These are phyloP conservation scores for Orycteropus afer DNA, from an alignment of 2,113 vertebrate genomes.

Conservation along the genomic window DNA sequence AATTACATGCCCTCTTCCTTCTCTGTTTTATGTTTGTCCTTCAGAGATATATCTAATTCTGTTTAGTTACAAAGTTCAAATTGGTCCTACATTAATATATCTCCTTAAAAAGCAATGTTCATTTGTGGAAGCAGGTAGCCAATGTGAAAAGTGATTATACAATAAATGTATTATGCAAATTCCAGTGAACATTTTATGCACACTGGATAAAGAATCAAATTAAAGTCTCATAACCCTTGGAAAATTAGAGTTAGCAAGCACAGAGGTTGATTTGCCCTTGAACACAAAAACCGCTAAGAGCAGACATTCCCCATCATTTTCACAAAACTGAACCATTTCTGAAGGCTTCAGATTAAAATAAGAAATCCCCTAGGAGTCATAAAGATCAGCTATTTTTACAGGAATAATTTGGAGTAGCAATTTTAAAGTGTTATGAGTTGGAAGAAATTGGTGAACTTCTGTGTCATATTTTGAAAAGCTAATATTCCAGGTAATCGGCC, in stretches of 20 bases:
- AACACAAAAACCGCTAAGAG: conserved; percentile 80
- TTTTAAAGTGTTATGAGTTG: conserved; percentile 74
- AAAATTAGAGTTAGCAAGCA: conserved; percentile 85
- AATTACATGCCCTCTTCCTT: neutral
- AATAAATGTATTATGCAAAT: conserved; percentile 84
- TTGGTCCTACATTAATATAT: conserved; percentile 62
- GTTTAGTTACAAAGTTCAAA: conserved; percentile 70
- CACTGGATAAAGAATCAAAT: conserved; percentile 86
- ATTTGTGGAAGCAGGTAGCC: conserved; percentile 79
- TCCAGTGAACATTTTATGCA: conserved; percentile 81
- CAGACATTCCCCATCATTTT: conserved; percentile 75
- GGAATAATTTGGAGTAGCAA: conserved; percentile 75
- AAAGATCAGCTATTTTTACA: conserved; percentile 77
- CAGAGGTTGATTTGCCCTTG: conserved; percentile 83
- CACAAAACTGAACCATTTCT: conserved; percentile 76
- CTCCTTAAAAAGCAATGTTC: conserved; percentile 64
- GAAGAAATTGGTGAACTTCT: conserved; percentile 80
- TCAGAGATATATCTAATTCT: conserved; percentile 62
- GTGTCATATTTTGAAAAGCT: conserved; percentile 81
- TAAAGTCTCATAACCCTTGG: conserved; percentile 84
- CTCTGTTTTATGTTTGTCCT: conserved; percentile 23
- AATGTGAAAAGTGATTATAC: conserved; percentile 80
- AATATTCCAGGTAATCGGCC: conserved; percentile 73
- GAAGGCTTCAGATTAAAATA: conserved; percentile 76
- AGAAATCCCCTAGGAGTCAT: conserved; percentile 78